These are phyloP conservation scores for Drosophila yooni DNA, from an alignment of 2,888 invertebrate genomes.

Conservation along the genomic window DNA sequence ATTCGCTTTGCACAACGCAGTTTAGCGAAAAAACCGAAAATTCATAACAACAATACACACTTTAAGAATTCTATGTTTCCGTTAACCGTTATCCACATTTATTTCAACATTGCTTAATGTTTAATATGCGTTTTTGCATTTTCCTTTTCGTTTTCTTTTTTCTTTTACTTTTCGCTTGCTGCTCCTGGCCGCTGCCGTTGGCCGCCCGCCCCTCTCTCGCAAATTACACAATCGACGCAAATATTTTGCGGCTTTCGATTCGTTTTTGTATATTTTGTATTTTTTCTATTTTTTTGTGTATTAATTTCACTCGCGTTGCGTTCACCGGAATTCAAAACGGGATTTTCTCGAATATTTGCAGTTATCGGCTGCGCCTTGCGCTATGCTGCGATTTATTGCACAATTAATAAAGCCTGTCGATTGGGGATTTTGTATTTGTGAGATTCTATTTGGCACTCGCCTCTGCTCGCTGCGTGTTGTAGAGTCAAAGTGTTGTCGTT, in stretches of 20 bases:
- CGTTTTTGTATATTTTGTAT: neutral
- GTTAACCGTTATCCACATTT: conserved; percentile 14
- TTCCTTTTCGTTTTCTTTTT: neutral
- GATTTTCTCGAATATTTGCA: conserved; percentile 2
- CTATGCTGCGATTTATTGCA: conserved; percentile 57
- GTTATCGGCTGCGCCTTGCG: conserved; percentile 30
- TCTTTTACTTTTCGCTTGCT: conserved; percentile 18
- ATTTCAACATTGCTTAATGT: conserved; percentile 12
- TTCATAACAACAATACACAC: conserved; percentile 37
- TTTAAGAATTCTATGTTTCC: conserved; percentile 26
- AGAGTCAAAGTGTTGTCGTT: conserved; percentile 83
- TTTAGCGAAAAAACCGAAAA: conserved; percentile 56
- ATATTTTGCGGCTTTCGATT: conserved; percentile 41
- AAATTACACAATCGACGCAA: conserved; percentile 70
- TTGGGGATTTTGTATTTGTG: neutral
- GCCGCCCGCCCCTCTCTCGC: conserved; percentile 44
- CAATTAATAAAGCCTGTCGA: conserved; percentile 43
- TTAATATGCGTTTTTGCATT: conserved; percentile 6
- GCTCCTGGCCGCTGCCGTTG: conserved; percentile 68
- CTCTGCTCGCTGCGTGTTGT: conserved; percentile 75
- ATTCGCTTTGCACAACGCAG: conserved; percentile 56
- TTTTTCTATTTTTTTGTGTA: neutral
- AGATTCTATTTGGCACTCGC: conserved; percentile 28
- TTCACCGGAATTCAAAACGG: conserved; percentile 7
- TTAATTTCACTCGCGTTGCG: conserved; percentile 61